Evolutionary conservation across 2,113 vertebrate species (phyloP), one percentile per base, ranked within the genome.

Genomic region (Lagopus leucura): DNA sequence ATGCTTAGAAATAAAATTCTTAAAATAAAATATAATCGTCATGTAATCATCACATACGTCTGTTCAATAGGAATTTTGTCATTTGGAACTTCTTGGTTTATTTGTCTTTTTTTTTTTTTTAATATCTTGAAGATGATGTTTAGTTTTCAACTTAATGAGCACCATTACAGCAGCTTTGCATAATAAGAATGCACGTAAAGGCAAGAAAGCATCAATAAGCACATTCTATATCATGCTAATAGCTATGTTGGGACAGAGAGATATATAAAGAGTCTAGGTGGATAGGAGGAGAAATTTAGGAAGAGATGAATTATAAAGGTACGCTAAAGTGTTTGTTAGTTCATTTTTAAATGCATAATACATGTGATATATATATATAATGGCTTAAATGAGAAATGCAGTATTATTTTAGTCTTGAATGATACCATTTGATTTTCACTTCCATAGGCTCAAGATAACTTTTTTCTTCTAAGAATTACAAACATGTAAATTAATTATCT

Each of bases 101-200:
- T 86, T 27, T 82, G 52, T 79, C n/a, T 32, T 18, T 16, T 32
- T 77, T 77, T 88, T 73, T 30, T 19, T 57, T 80, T 81, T 69
- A 87, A 66, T 25, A 76, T 20, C 36, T 80, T 60, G 70, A 87
- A 72, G 30, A 34, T n/a, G 16, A 16, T 65, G 36, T 67, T 84
- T 73, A 81, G 40, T 87, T 93, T 69, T 92, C 82, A 91, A 47
- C 22, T 61, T 90, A 88, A 90, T 61, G 50, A 94, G 38, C 21
- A 36, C 83, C 50, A 45, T 88, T 67, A 64, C 34, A 74, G 30
- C 30, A 85, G 19, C 16, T 85, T 92, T 85, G 60, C 24, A 9
- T 32, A 57, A n/a, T 57, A 84, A 90, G 43, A 86, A 86, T 28
- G 8, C 36, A 69, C 28, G 52, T 78, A 84, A 87, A 89, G 17